Conservation (phyloP, 2,797 vertebrate species). For the Gymnoscopelus microlampas region DNA sequence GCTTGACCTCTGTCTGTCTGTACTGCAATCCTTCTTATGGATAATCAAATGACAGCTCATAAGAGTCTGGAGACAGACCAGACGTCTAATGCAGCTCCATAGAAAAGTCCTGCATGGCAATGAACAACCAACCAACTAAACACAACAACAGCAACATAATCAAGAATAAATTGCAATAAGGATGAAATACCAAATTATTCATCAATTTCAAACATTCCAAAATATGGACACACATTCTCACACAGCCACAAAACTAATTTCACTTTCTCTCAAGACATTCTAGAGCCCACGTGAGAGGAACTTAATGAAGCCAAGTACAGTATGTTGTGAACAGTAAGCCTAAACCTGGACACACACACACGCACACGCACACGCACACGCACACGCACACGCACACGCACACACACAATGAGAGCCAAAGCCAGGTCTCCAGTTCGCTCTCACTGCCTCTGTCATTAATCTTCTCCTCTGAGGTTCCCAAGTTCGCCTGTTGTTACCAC, state of each 20-base stretch:
- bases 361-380: neutral
- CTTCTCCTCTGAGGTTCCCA: slow-evolving; percentile 40
- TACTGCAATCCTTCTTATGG: slow-evolving; percentile 53
- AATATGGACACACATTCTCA: neutral
- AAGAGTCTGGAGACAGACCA: slow-evolving; percentile 48
- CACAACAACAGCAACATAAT: neutral
- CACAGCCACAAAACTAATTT: slow-evolving; percentile 15
- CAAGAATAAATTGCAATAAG: neutral
- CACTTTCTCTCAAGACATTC: slow-evolving; percentile 8
- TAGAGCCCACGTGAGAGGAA: slow-evolving; percentile 27
- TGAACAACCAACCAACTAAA: neutral
- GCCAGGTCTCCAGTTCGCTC: neutral
- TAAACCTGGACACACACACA: slow-evolving; percentile 7
- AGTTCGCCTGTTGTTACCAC: slow-evolving; percentile 54
- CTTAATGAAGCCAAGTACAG: slow-evolving; percentile 33
- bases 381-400: slow-evolving; percentile 2
- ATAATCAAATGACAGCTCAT: slow-evolving; percentile 57
- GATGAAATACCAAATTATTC: neutral
- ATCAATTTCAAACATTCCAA: neutral
- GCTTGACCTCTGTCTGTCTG: slow-evolving; percentile 40
- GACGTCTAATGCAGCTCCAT: slow-evolving; percentile 16
- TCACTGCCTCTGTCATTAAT: slow-evolving; percentile 3
- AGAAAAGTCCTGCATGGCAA: neutral
- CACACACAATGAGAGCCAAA: neutral
- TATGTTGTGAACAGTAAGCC: slow-evolving; percentile 12